Base-by-base conservation (phyloP, 1,140 invertebrate species). In the Pachypeltis micranthus region DNA sequence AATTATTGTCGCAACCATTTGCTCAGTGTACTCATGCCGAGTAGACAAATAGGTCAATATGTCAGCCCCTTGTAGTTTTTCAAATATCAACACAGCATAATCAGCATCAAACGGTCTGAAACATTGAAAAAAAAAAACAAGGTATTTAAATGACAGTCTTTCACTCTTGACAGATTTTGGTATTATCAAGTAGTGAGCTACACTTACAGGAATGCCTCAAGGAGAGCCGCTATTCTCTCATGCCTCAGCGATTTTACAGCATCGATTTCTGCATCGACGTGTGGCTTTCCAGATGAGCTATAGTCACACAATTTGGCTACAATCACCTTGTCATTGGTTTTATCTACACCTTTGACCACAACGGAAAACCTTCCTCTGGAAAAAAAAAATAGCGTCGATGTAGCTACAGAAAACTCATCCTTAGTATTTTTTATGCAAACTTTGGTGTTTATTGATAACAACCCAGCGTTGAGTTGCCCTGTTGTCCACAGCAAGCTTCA, bases 61-160 rank as follows among this genome's bases (percentile, higher is more conserved):
- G 70, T 96, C 91, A n/a, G 91, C 87, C 0, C 93, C 92, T 70
- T 92, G 90, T 0, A 96, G 76, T 70, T 90, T 91, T 71, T 96
- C 92, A 74, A 92, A 76, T 2, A 95, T 80, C 24, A 93, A 81
- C 0, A 86, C 81, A 19, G 85, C 83, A 1, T 86, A 77, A 1
- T 83, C 76, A 0, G 82, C 79, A 21, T 82, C 66, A 39, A 64
- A 61, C 19, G 69, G 67, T 31, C 69, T 69, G 56, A 19, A 66
- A 62, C 58, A 14, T 26, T 44, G 24, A 47, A 39, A 57, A 31
- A 2, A 25, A 51, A 24, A 62, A 29, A n/a, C n/a, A n/a, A 39
- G 34, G 7, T n/a, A 39, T 54, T 19, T 54, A 54, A 54, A 7
- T 10, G n/a, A 19, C n/a, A 7, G n/a, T 10, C 19, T 54, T 54